Conservation (phyloP, 2,888 invertebrate genomes). For the Hermaeophaga mercurialis region DNA sequence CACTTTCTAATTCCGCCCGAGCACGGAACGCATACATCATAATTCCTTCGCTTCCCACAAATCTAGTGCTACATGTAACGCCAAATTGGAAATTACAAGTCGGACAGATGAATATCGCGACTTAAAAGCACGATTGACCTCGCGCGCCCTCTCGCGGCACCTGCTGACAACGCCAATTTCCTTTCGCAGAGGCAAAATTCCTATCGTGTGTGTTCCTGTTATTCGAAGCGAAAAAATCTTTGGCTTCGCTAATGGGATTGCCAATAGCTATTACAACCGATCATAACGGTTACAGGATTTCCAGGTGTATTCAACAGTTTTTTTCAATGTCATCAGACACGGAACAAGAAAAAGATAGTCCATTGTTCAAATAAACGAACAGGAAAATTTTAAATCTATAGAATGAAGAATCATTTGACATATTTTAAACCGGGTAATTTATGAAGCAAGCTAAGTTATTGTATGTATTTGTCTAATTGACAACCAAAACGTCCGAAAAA, state of each 20-base stretch:
- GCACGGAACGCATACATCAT: slow-evolving; percentile 24
- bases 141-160: slow-evolving; percentile 36
- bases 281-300: background rate
- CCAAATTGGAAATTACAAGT: slow-evolving; percentile 33
- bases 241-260: background rate
- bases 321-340: too few relatives aligned
- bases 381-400: too few relatives aligned
- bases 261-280: background rate
- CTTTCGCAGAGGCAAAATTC: slow-evolving; percentile 25
- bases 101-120: slow-evolving; percentile 33
- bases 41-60: slow-evolving; percentile 20
- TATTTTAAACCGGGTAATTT: too few relatives aligned
- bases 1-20: slow-evolving; percentile 21
- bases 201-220: background rate
- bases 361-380: too few relatives aligned
- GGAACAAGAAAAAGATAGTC: too few relatives aligned
- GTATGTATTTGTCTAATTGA: too few relatives aligned
- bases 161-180: slow-evolving; percentile 26
- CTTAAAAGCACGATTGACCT: slow-evolving; percentile 38
- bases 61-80: slow-evolving; percentile 24
- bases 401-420: too few relatives aligned
- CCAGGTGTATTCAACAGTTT: too few relatives aligned
- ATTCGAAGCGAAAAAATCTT: background rate
- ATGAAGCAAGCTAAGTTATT: too few relatives aligned
- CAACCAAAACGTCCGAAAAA: too few relatives aligned